These are phyloP conservation scores for Pardalotus punctatus DNA, from an alignment of 2,113 vertebrate genomes.

Conservation along the genomic window DNA sequence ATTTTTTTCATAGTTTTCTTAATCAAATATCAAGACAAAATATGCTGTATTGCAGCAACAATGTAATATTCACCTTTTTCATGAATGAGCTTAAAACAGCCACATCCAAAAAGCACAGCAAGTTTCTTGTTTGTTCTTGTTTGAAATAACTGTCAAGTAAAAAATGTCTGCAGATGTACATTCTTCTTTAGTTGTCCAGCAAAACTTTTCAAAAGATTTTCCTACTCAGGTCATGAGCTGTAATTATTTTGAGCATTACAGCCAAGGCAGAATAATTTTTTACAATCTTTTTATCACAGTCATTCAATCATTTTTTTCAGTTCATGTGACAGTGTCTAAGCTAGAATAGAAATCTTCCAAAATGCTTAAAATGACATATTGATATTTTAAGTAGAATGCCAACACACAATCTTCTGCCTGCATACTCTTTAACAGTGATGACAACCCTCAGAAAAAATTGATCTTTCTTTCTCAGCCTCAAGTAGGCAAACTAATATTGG, in stretches of 20 bases:
- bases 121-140: neutral
- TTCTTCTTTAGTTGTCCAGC: neutral
- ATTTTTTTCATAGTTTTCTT: neutral
- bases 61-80: neutral
- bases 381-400: neutral
- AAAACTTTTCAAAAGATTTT: neutral
- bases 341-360: neutral
- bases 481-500: neutral
- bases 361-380: neutral
- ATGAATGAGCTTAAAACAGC: neutral
- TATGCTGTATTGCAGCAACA: neutral
- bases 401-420: neutral
- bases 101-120: neutral
- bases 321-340: neutral
- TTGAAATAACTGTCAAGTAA: neutral
- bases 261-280: neutral
- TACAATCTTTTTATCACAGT: neutral
- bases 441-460: neutral
- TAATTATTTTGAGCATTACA: neutral
- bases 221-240: neutral
- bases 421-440: neutral
- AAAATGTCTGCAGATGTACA: neutral
- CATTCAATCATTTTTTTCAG: neutral
- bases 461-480: neutral
- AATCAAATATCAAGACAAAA: neutral